Evolutionary conservation across 2,888 invertebrate species (phyloP).

Genomic region (Agrotis exclamationis): DNA sequence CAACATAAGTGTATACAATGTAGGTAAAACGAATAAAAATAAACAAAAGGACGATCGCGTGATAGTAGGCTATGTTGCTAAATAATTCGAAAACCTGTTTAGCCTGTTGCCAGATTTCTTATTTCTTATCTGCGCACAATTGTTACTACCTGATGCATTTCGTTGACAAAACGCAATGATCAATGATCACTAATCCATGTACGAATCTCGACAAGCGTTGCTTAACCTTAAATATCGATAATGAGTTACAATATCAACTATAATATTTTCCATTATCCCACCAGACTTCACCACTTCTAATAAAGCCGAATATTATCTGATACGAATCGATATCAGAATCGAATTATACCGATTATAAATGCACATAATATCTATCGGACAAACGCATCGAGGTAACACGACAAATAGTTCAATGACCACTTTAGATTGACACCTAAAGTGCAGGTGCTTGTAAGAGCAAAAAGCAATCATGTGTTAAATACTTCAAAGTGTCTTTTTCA

Average conservation of each 20-base stretch:
- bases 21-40: too few relatives aligned
- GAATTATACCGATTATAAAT: constrained; percentile 36
- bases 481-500: background rate
- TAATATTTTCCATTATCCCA: background rate
- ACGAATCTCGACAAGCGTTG: too few relatives aligned
- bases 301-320: constrained; percentile 1
- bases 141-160: too few relatives aligned
- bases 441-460: background rate
- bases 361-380: constrained; percentile 28
- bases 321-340: constrained; percentile 38
- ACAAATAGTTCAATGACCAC: constrained; percentile 5
- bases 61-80: too few relatives aligned
- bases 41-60: too few relatives aligned
- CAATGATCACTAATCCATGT: too few relatives aligned
- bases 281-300: constrained; percentile 25
- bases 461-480: background rate
- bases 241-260: background rate
- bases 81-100: too few relatives aligned
- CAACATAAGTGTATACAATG: too few relatives aligned
- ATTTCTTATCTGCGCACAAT: too few relatives aligned
- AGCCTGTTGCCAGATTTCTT: too few relatives aligned
- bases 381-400: constrained; percentile 18
- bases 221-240: too few relatives aligned
- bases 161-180: too few relatives aligned
- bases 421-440: background rate